Evolutionary conservation across 2,888 invertebrate species (phyloP), one percentile per base, ranked within the genome.

Genomic region (Cheilosia grossa): DNA sequence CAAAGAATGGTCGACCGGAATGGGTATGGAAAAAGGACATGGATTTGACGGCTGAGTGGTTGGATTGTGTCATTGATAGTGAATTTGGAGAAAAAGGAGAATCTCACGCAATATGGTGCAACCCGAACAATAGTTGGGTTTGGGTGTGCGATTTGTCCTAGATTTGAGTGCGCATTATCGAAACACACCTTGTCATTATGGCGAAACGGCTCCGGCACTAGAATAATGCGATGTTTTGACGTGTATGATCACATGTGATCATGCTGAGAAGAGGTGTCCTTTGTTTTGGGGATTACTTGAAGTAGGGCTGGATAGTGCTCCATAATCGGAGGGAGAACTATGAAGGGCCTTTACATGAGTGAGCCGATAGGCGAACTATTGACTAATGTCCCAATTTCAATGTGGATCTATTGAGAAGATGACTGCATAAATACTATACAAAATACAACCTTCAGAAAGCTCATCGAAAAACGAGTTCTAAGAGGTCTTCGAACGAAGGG

Each of bases 41-140:
- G 80, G 85, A 85, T 85, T 85, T 85, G 80, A 63, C 67, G 85
- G 75, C 67, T 81, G 75, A 85, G 72, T 81, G 85, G 66, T 64
- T 74, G 74, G 70, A 75, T 66, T 70, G 70, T 83, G 73, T 51
- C 58, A 79, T 56, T 66, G 78, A 73, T 79, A 79, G 67, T 21
- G 59, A 67, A 72, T 54, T 59, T 40, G 30, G 15, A 61, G 21
- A 51, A 27, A 33, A 37, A 49, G 19, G 19, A 63, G 63, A 30
- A 70, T 78, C 70, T 44, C 44, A 44, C 17, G 78, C 78, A 70
- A 70, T 58, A 53, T 70, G 73, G 51, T 70, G 64, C 47, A 69
- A 74, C 44, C 56, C 59, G 13, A 40, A 82, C 70, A 75, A 75
- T 72, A 53, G 33, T 24, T 13, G 13, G 42, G 49, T 47, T 81